Evolutionary conservation across 2,797 vertebrate species (phyloP), one percentile per base, ranked within the genome.

Genomic region (Apogon talboti): DNA sequence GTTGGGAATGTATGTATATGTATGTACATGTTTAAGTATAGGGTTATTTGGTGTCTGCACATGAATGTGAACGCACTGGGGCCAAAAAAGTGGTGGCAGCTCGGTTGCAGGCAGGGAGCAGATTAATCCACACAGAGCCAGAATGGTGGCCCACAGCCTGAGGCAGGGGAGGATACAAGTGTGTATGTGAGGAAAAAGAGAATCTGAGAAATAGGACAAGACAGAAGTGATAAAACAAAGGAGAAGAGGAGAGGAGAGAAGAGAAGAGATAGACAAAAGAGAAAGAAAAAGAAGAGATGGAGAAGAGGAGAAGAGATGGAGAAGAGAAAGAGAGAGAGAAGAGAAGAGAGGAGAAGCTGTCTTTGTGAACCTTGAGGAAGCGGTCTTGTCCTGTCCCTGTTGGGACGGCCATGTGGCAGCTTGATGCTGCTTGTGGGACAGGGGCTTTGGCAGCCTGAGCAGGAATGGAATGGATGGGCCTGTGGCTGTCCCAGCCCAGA

Each of bases 81-180:
- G 90, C 87, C 49, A 77, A 85, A 77, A 87, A 89, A 87, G 87
- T 87, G 86, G 87, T 91, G 91, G 93, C 93, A 94, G 93, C 92
- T 94, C 89, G 93, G 92, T 86, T 86, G 91, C 91, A 93, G 85
- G 93, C 92, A 86, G 93, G 93, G 93, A 93, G 90, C 91, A 91
- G 92, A 94, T 94, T 93, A 94, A 92, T 88, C 85, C 92, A 92
- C 90, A 92, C 83, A 89, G 89, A 92, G 92, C 91, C 93, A 92
- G 92, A 92, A 91, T 86, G 91, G 76, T 92, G 92, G 91, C 92
- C 93, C 90, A 94, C 87, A 91, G 92, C 93, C 90, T 44, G 18
- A 85, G 85, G 90, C 82, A 73, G 60, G 66, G 65, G 88, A 78
- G 87, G 70, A 71, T 64, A 48, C 40, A 67, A 57, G 76, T 79